These are phyloP conservation scores for Steinernema carpocapsae DNA, from an alignment of 2,888 invertebrate species.

Conservation along the genomic window DNA sequence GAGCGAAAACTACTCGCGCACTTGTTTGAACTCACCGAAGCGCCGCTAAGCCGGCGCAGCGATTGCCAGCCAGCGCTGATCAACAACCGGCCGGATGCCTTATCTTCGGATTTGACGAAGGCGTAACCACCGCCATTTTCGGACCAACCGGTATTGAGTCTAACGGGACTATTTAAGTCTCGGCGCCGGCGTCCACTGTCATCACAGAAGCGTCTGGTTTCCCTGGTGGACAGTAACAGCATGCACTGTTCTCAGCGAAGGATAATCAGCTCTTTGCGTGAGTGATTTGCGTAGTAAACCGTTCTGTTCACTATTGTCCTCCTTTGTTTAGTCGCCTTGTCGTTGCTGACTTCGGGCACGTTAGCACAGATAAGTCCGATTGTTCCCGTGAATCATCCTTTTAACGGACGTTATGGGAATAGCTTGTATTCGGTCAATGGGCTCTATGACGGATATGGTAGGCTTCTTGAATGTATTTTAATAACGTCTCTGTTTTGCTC, in stretches of 20 bases:
- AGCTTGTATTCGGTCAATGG: slow-evolving; percentile 9
- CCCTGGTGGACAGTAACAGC: neutral
- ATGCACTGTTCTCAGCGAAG: slow-evolving; percentile 18
- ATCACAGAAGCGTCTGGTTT: neutral
- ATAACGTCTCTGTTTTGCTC: too few relatives aligned
- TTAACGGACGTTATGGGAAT: slow-evolving; percentile 29
- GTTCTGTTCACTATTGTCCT: neutral
- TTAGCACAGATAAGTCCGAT: slow-evolving; percentile 27
- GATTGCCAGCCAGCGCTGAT: slow-evolving; percentile 17
- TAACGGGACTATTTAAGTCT: slow-evolving; percentile 35
- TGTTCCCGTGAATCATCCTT: slow-evolving; percentile 25
- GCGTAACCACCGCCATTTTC: slow-evolving; percentile 19
- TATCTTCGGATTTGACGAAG: slow-evolving; percentile 34
- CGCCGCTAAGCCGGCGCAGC: slow-evolving; percentile 29
- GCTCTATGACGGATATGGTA: neutral
- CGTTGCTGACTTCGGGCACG: neutral
- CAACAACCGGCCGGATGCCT: slow-evolving; percentile 32
- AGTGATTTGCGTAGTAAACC: neutral
- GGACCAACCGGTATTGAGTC: slow-evolving; percentile 14
- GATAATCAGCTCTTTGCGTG: slow-evolving; percentile 27
- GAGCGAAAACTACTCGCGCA: slow-evolving; percentile 21
- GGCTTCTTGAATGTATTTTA: too few relatives aligned
- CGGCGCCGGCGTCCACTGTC: slow-evolving; percentile 9
- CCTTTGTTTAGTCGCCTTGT: slow-evolving; percentile 18
- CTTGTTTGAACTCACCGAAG: slow-evolving; percentile 29